phyloP scores from a whole-genome alignment of 2,797 vertebrate species.

The Myripristis murdjan region DNA sequence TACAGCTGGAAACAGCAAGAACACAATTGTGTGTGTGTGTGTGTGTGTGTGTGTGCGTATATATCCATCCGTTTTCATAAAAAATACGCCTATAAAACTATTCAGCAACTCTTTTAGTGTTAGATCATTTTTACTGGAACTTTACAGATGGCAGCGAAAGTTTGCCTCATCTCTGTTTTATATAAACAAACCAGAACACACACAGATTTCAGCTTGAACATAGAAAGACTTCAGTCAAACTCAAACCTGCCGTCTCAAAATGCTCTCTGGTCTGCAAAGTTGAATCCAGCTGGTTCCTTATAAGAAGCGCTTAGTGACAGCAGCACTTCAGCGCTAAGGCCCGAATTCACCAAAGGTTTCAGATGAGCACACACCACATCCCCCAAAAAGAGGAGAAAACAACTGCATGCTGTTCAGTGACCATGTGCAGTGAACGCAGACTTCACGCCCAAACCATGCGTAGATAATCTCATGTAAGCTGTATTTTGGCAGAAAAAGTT shows the following conservation, averaged over 20 bases:
- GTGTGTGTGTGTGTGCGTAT: too few species aligned
- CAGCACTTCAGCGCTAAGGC: background rate
- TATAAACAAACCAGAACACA: constrained; percentile 16
- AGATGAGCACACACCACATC: background rate
- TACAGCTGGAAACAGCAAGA: constrained; percentile 41
- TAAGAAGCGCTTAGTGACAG: background rate
- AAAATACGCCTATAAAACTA: constrained; percentile 66
- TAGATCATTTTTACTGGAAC: constrained; percentile 18
- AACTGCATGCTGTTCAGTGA: background rate
- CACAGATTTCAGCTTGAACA: constrained; percentile 21
- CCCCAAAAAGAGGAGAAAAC: background rate
- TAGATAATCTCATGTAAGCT: constrained; percentile 27
- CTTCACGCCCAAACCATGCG: constrained; percentile 54
- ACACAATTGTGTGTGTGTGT: too few species aligned
- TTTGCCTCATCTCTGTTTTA: constrained; percentile 22
- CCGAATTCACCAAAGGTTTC: background rate
- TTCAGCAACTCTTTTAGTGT: constrained; percentile 37
- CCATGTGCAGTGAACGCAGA: background rate
- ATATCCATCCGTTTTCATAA: constrained; percentile 50
- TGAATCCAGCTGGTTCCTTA: background rate
- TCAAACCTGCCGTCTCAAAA: constrained; percentile 46
- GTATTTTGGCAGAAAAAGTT: constrained; percentile 34
- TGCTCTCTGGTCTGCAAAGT: constrained; percentile 43
- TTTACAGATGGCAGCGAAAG: constrained; percentile 21
- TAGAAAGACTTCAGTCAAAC: constrained; percentile 53